Base-by-base conservation (phyloP, 2,888 invertebrate species). In the Scaptomyza polygonia region DNA sequence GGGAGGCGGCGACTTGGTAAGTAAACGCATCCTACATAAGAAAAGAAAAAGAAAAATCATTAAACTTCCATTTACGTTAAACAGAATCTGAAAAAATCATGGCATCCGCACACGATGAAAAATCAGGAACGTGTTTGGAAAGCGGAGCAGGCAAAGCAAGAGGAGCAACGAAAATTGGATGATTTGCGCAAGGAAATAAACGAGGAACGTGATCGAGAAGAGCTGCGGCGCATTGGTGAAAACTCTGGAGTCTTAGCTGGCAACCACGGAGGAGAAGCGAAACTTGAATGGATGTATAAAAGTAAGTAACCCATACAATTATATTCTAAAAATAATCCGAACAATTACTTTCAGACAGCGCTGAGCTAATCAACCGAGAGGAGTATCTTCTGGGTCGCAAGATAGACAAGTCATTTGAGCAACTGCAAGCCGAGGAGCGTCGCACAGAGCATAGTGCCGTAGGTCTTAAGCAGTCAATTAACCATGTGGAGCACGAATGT, bases 251-350 rank as follows among this genome's bases (percentile, higher is more conserved):
- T 92, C 16, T 91, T 92, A 81, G 89, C 90, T 14, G 91, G 88
- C 45, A 92, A 92, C 55, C 87, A 92, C 45, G 89, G 93, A 2
- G 91, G 94, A 61, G 87, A 84, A 3, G 88, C 88, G 1, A 95
- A 96, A 72, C 91, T 97, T 53, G 95, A 96, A 89, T 97, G 97
- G 97, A 97, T 97, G 97, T 97, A 97, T 89, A 96, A 97, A 93
- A 94, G 91, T 92, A 76, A 72, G 75, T 77, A 11, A 7, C 6
- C 8, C 0, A 42, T 7, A 18, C 2, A 18, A 43, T 11, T 6
- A 0, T 0, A 3, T 40, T n/a, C 5, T 0, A 14, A 16, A 6
- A 3, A 1, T 67, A 36, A 48, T 12, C 11, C 6, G 2, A 21
- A 1, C 1, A 12, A 6, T 7, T 0, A 14, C 39, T 59, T 62